phyloP scores from a whole-genome alignment of 2,797 vertebrate species.

The Melanotaenia boesemani region DNA sequence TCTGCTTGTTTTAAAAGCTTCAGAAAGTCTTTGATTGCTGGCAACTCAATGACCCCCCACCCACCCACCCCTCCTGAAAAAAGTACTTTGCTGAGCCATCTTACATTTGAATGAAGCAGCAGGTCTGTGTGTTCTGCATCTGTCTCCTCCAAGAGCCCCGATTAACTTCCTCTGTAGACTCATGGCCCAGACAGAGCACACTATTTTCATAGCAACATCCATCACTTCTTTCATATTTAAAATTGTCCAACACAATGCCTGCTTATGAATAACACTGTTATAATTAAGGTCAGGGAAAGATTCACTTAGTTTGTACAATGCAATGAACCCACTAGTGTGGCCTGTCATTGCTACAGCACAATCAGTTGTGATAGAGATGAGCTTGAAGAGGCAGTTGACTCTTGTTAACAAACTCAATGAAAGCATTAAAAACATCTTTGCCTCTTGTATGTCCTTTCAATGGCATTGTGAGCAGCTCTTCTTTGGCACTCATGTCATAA shows the following conservation, averaged over 20 bases:
- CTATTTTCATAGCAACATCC: not conserved
- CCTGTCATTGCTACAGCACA: too few species aligned
- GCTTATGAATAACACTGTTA: too few species aligned
- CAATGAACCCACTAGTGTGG: too few species aligned
- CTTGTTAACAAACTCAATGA: too few species aligned
- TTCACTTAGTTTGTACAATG: too few species aligned
- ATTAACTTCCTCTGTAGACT: not conserved
- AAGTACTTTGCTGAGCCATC: not conserved
- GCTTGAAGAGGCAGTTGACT: too few species aligned
- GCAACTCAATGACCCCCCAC: not conserved
- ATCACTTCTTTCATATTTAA: not conserved
- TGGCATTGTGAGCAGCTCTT: too few species aligned
- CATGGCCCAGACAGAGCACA: not conserved
- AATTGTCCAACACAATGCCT: too few species aligned
- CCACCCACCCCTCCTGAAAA: not conserved
- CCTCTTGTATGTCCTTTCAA: too few species aligned
- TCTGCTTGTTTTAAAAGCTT: not conserved
- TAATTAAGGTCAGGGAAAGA: too few species aligned
- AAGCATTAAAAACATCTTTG: too few species aligned
- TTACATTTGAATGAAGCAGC: not conserved
- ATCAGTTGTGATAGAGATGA: too few species aligned
- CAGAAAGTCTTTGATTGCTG: not conserved
- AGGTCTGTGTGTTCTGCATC: not conserved
- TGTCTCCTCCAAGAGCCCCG: not conserved
- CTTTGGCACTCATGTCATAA: not conserved